A percentile compares a stretch with the other conserved stretches of the same genome.
These are phyloP conservation scores for Drosophila rufa DNA, from an alignment of 1,140 invertebrate genomes.

Conservation along the genomic window DNA sequence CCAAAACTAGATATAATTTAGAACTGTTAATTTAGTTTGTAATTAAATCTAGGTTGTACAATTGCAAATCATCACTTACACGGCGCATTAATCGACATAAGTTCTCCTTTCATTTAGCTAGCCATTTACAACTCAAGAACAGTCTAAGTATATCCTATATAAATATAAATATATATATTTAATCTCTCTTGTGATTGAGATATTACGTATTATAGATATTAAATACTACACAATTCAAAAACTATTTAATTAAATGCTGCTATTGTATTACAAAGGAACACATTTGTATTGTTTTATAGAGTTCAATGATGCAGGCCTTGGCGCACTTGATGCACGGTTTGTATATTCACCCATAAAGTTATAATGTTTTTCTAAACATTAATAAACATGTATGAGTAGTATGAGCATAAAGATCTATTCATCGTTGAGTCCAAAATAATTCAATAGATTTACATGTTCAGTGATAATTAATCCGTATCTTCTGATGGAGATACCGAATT, in stretches of 20 bases:
- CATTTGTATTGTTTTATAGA: background rate
- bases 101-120: conserved; percentile 30
- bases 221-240: conserved; percentile 22
- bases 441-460: no score
- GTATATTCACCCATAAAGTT: no score
- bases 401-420: no score
- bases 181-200: conserved; percentile 48
- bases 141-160: conserved; percentile 24
- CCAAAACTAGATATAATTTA: conserved; percentile 56
- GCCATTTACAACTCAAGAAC: conserved; percentile 26
- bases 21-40: conserved; percentile 63
- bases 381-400: no score
- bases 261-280: conserved; percentile 36
- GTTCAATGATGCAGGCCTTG: no score
- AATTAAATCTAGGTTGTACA: conserved; percentile 45
- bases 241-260: conserved; percentile 53
- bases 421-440: no score
- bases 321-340: no score
- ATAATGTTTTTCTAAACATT: no score
- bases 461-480: no score
- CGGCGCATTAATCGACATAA: conserved; percentile 5
- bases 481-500: no score
- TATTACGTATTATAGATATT: conserved; percentile 46
- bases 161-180: conserved; percentile 18
- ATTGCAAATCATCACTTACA: conserved; percentile 26